A percentile compares a stretch with the other conserved stretches of the same genome.
phyloP scores from a whole-genome alignment of 2,888 invertebrate species.

The Tetrapedia diversipes region DNA sequence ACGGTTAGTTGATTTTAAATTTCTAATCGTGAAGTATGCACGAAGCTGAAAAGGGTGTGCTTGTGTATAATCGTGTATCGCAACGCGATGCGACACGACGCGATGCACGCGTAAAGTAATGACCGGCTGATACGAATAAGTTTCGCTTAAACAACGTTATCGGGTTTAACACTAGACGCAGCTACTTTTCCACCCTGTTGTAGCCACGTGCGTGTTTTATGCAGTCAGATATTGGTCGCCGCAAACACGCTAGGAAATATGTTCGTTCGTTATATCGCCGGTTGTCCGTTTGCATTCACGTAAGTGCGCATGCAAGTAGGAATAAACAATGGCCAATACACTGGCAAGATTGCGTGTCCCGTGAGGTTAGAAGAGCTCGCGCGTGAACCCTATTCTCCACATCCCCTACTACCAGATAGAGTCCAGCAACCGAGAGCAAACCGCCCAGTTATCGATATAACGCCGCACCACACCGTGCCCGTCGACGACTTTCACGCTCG shows the following conservation, averaged over 20 bases:
- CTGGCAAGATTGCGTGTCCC: conserved; percentile 74
- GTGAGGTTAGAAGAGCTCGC: conserved; percentile 29
- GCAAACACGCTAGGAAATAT: conserved; percentile 65
- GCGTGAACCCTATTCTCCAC: conserved; percentile 46
- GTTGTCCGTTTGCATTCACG: conserved; percentile 57
- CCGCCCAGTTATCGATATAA: conserved; percentile 59
- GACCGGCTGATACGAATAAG: conserved; percentile 48
- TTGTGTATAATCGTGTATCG: conserved; percentile 43
- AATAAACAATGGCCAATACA: conserved; percentile 70
- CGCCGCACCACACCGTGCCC: conserved; percentile 13
- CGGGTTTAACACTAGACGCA: conserved; percentile 64
- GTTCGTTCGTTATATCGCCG: conserved; percentile 48
- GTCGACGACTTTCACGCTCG: conserved; percentile 52
- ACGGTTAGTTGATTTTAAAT: not conserved
- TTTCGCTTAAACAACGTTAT: conserved; percentile 74
- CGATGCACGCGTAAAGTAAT: conserved; percentile 36
- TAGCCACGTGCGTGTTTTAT: conserved; percentile 65
- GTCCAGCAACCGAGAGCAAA: conserved; percentile 32
- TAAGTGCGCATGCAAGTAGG: conserved; percentile 61
- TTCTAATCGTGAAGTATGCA: not conserved
- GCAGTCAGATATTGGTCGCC: conserved; percentile 65
- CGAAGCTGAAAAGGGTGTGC: not conserved
- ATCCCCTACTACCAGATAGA: conserved; percentile 31
- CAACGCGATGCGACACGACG: conserved; percentile 36
- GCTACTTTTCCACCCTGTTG: conserved; percentile 60